A percentile compares a stretch with the other conserved stretches of the same genome.
phyloP scores from a whole-genome alignment of 2,113 vertebrate genomes.

The Gallinago paraguaiae region DNA sequence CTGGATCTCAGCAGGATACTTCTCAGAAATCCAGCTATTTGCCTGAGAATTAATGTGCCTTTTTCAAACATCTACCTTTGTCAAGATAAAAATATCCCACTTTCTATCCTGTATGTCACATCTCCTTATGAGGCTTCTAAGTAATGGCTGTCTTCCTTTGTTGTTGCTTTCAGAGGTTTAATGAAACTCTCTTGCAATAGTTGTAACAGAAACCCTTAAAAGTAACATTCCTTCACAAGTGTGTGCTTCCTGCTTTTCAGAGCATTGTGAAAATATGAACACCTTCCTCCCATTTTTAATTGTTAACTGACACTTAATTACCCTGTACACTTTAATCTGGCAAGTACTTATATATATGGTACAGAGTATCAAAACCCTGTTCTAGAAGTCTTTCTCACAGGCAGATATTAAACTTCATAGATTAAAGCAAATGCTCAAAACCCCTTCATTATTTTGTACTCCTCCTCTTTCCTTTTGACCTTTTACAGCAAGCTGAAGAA shows the following conservation, averaged over 20 bases:
- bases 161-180: not conserved
- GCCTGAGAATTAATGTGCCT: not conserved
- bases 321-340: not conserved
- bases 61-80: not conserved
- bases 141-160: not conserved
- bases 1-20: not conserved
- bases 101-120: not conserved
- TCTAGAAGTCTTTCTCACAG: not conserved
- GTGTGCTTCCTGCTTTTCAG: not conserved
- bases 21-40: not conserved
- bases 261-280: not conserved
- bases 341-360: not conserved
- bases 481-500: not conserved
- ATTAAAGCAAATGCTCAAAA: not conserved
- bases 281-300: not conserved
- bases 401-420: not conserved
- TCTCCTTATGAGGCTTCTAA: not conserved
- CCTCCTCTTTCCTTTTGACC: not conserved
- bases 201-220: not conserved
- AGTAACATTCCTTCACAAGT: not conserved
- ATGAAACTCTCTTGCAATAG: not conserved
- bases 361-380: not conserved
- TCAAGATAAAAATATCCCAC: constrained; percentile 14
- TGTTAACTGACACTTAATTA: not conserved
- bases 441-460: not conserved